Evolutionary conservation across 2,113 vertebrate genomes (phyloP).

Genomic region (Lamprologus tigripictilis): DNA sequence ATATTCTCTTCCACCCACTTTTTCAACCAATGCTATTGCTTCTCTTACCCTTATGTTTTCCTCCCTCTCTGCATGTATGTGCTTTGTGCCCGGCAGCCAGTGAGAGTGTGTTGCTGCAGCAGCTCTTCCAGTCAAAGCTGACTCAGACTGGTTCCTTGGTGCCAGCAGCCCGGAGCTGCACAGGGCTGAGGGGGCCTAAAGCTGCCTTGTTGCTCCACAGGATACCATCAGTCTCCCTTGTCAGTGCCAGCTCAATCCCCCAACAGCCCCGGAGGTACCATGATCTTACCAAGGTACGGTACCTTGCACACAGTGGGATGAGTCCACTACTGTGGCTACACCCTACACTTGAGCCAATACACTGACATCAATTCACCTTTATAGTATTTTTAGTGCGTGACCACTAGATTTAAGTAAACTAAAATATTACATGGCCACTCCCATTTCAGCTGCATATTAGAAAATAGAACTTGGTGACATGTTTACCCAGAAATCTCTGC

Average conservation of each 20-base stretch:
- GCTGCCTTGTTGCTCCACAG: constrained; percentile 77
- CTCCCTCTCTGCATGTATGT: constrained; percentile 22
- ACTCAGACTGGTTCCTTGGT: constrained; percentile 88
- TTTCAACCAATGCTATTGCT: constrained; percentile 51
- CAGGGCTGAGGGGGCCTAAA: constrained; percentile 79
- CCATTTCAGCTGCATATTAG: background rate
- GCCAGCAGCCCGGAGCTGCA: constrained; percentile 70
- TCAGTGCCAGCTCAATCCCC: constrained; percentile 52
- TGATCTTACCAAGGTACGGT: constrained; percentile 83
- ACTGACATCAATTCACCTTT: background rate
- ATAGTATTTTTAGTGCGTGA: background rate
- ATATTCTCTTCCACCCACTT: constrained; percentile 29
- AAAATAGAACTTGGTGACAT: background rate
- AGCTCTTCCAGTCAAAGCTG: constrained; percentile 90
- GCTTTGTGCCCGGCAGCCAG: constrained; percentile 76
- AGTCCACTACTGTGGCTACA: background rate
- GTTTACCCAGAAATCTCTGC: background rate
- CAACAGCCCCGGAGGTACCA: constrained; percentile 75
- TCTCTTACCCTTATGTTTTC: constrained; percentile 3
- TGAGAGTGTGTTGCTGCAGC: constrained; percentile 87
- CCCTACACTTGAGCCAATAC: background rate
- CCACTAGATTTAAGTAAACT: background rate
- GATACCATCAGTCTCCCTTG: constrained; percentile 12
- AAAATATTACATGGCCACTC: background rate
- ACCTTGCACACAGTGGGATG: background rate